Conservation (phyloP, 92 coral and sea anemone genomes). For the Phenganax subtilis region DNA sequence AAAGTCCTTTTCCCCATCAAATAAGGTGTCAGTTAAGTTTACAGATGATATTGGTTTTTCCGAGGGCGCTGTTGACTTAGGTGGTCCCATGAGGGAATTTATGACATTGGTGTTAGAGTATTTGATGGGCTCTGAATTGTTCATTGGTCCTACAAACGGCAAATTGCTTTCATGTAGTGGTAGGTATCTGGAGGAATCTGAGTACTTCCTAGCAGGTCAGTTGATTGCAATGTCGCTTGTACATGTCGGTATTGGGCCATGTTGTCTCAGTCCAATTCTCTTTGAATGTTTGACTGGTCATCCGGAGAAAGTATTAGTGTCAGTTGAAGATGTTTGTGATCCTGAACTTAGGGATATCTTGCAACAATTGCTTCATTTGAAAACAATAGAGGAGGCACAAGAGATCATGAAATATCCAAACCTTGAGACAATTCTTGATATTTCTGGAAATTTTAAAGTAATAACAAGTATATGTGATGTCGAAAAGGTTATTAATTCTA, state of each 20-base stretch:
- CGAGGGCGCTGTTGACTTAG: slow-evolving; percentile 62
- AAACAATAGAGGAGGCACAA: background rate
- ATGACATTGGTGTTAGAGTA: slow-evolving; percentile 50
- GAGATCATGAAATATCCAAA: background rate
- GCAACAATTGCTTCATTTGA: background rate
- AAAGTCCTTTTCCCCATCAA: slow-evolving; percentile 56
- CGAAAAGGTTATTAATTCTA: slow-evolving; percentile 39
- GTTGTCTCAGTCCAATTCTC: slow-evolving; percentile 2
- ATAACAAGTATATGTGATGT: slow-evolving; percentile 45
- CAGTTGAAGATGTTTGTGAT: slow-evolving; percentile 5
- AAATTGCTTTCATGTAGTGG: slow-evolving; percentile 6
- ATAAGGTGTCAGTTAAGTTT: slow-evolving; percentile 68
- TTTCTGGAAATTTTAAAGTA: background rate
- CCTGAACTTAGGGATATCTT: background rate
- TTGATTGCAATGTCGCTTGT: background rate
- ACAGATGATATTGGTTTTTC: slow-evolving; percentile 61
- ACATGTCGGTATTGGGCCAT: background rate
- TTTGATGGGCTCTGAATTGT: background rate
- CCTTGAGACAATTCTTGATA: background rate
- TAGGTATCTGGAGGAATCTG: background rate
- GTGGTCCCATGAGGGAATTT: slow-evolving; percentile 58
- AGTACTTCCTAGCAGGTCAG: too few relatives aligned
- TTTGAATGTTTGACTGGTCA: background rate
- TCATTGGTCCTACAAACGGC: background rate
- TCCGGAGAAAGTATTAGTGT: background rate